Base-by-base conservation (phyloP, 2,888 invertebrate species). In the Sylvicola cinctus region DNA sequence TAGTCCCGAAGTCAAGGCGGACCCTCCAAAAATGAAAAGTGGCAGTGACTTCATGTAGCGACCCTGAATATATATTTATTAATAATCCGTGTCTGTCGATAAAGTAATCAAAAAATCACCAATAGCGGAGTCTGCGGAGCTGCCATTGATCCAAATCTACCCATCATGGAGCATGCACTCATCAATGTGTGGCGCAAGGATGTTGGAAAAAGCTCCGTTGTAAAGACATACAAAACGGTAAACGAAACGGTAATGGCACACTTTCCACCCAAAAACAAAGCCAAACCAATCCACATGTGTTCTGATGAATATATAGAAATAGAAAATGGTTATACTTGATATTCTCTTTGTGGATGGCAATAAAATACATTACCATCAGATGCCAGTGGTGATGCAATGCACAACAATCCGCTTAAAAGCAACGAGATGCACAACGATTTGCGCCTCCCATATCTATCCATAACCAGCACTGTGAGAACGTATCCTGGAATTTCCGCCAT, bases 401-500 rank as follows among this genome's bases (percentile, higher is more conserved):
- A 58, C 2, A 20, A 31, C 12, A 32, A 3, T 10, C 39, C 70
- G 40, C 72, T 71, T 8, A 70, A 40, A 43, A 68, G 54, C 41
- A 70, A 72, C 2, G 66, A 65, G 2, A 50, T 55, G 14, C 65
- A 63, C 41, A 73, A 52, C 10, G 69, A 67, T 40, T 52, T 56
- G 44, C 69, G 70, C 34, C 71, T 58, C 40, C 73, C 73, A 35
- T 60, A 61, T 43, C 53, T 56, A 43, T 73, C 70, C 38, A 74
- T 55, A 13, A 72, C 57, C 26, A 66, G 53, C 39, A 66, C 61
- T 36, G 68, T 68, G 15, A 63, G 51, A 32, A 70, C 52, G 43
- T 73, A 73, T 0, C 70, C 74, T 8, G 77, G 76, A 36, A 76
- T 66, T 48, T 76, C 76, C 17, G 72, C 65, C 31, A 36, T 15